Base-by-base conservation (phyloP, 2,113 vertebrate species). In the Oenanthe melanoleuca region DNA sequence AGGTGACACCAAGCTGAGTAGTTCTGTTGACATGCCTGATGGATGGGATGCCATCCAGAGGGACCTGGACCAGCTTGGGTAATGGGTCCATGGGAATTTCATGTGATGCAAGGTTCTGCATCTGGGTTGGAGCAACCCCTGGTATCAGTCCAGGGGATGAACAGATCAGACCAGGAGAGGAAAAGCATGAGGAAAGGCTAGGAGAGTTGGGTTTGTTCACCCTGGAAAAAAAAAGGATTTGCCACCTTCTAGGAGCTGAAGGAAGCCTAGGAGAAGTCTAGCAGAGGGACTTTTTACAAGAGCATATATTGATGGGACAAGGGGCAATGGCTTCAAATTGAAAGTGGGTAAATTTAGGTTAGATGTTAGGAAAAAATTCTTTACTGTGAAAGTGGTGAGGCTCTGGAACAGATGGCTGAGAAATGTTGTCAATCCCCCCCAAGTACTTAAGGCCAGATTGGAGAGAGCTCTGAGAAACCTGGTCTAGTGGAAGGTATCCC, bases 301-400 rank as follows among this genome's bases (percentile, higher is more conserved):
- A 71, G 11, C 29, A 24, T 61, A 5, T n/a, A 38, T 25, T 11
- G 13, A 79, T 0, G 0, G 8, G 8, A 34, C 11, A 63, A 34
- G n/a, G 29, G 8, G 7, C 13, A 71, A 6, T 26, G 29, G 29
- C 49, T 63, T 87, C 17, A 49, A 49, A 56, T 25, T 40, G n/a
- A 40, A 63, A 49, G 49, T 0, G 0, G 2, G 11, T 56, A 29
- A 71, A 45, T 71, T 87, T 71, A 63, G n/a, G 16, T 45, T 38
- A 61, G 12, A 38, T 53, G 8, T 47, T 47, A 29, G 7, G 40
- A 34, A 49, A 55, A 70, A 56, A 14, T 5, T 70, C 24, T 61
- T 55, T 40, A 47, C 16, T 25, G 20, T 47, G 49, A 49, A 40
- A 13, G 7, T 79, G 25, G 6, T 79, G n/a, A 63, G 56, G 40